A percentile compares a stretch with the other conserved stretches of the same genome.
Evolutionary conservation across 2,888 invertebrate genomes (phyloP).

Genomic region (Cynaeus angustus): DNA sequence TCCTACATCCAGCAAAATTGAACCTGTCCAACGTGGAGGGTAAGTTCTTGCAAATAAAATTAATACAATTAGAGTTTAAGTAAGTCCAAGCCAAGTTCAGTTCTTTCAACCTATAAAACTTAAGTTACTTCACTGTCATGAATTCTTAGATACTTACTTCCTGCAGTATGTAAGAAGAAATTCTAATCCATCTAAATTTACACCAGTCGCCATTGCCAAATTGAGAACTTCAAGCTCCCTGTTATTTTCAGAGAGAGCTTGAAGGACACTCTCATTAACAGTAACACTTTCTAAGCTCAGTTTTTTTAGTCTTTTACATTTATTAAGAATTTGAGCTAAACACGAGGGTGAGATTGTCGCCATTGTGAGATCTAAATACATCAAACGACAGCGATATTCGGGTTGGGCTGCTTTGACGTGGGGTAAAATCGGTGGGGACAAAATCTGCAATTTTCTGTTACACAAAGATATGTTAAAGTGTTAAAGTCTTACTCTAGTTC

Average conservation of each 20-base stretch:
- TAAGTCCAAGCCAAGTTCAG: conserved; percentile 90
- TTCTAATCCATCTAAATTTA: conserved; percentile 78
- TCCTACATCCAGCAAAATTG: conserved; percentile 89
- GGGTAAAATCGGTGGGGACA: conserved; percentile 73
- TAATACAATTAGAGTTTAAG: conserved; percentile 76
- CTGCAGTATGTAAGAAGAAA: conserved; percentile 77
- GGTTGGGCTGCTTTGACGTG: conserved; percentile 67
- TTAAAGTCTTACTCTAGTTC: conserved; percentile 80
- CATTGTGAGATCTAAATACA: conserved; percentile 92
- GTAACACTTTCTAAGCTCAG: conserved; percentile 88
- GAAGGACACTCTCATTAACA: conserved; percentile 78
- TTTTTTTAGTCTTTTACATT: conserved; percentile 84
- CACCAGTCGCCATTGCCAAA: conserved; percentile 86
- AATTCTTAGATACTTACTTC: conserved; percentile 69
- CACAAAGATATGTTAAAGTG: too few species aligned
- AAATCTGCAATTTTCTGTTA: conserved; percentile 65
- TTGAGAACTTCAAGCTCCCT: conserved; percentile 85
- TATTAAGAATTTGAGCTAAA: conserved; percentile 76
- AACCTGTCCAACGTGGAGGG: conserved; percentile 81
- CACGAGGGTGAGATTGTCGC: conserved; percentile 77
- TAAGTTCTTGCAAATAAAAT: conserved; percentile 76
- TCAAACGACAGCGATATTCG: conserved; percentile 77
- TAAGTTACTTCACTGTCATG: not conserved
- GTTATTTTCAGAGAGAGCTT: conserved; percentile 78
- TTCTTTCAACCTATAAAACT: conserved; percentile 76